Conservation (phyloP, 2,113 vertebrate species). For the Petaurus breviceps region DNA sequence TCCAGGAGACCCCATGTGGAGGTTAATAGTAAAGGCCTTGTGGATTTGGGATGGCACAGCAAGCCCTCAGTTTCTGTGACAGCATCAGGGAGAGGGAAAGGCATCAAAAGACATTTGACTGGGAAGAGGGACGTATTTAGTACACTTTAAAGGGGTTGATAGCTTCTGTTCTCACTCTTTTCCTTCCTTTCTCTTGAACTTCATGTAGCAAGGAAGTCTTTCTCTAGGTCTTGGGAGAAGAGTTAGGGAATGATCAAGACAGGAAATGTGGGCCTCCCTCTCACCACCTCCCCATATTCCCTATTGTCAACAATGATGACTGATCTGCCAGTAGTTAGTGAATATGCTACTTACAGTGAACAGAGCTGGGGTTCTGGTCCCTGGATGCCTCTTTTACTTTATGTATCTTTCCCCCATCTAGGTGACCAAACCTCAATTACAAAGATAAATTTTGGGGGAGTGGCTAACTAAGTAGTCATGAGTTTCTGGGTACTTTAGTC, state of each 20-base stretch:
- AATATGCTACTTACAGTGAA: not conserved
- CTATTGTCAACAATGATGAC: not conserved
- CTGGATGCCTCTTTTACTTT: not conserved
- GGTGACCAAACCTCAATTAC: not conserved
- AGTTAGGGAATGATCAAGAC: not conserved
- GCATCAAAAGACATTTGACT: not conserved
- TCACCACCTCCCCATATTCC: not conserved
- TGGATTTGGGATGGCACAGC: not conserved
- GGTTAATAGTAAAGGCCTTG: not conserved
- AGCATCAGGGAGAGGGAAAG: not conserved
- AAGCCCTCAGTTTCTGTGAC: not conserved
- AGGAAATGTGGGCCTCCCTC: not conserved
- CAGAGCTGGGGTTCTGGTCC: not conserved
- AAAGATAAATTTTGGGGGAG: not conserved
- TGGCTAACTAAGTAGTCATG: not conserved
- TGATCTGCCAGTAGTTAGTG: not conserved
- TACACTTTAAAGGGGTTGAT: not conserved
- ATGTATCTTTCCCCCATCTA: not conserved
- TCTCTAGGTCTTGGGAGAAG: not conserved
- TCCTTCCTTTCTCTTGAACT: not conserved
- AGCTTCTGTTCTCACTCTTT: not conserved
- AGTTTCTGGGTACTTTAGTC: not conserved
- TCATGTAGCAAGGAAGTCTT: not conserved
- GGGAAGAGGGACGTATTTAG: not conserved
- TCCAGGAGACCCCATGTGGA: not conserved